A percentile compares a stretch with the other conserved stretches of the same genome.
These are phyloP conservation scores for Drosophila oshimai DNA, from an alignment of 1,140 invertebrate species.

Conservation along the genomic window DNA sequence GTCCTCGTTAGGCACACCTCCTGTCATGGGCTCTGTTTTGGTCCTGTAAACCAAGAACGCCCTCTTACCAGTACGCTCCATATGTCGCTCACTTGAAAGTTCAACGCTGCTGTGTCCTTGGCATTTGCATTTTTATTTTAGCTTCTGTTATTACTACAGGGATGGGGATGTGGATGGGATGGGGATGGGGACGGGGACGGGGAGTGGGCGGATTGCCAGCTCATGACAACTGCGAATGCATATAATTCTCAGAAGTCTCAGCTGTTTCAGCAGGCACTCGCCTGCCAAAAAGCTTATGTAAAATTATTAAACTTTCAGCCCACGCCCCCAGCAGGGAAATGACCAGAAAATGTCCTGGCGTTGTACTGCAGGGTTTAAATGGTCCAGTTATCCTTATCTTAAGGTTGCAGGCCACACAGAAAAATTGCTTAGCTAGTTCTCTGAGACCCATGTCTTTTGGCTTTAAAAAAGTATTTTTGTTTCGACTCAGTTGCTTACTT, in stretches of 20 bases:
- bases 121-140: slow-evolving; percentile 60
- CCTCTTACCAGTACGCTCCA: slow-evolving; percentile 14
- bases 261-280: slow-evolving; percentile 23
- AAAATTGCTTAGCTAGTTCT: slow-evolving; percentile 28
- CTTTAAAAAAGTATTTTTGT: too few species aligned
- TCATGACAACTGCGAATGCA: slow-evolving; percentile 40
- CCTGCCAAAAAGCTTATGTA: slow-evolving; percentile 27
- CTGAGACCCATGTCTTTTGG: not conserved
- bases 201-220: slow-evolving; percentile 15
- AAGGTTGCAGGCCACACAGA: slow-evolving; percentile 22
- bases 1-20: slow-evolving; percentile 56
- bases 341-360: slow-evolving; percentile 18
- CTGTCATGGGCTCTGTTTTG: slow-evolving; percentile 32
- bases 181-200: not conserved
- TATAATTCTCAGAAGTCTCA: slow-evolving; percentile 56
- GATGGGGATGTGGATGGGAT: not conserved
- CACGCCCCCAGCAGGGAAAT: slow-evolving; percentile 1
- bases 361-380: not conserved
- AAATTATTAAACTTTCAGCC: slow-evolving; percentile 36
- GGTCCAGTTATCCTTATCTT: slow-evolving; percentile 26
- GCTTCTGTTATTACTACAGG: slow-evolving; percentile 55
- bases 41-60: slow-evolving; percentile 38
- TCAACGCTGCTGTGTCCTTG: slow-evolving; percentile 64
- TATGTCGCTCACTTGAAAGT: slow-evolving; percentile 57
- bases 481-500: too few species aligned